phyloP scores from a whole-genome alignment of 1,140 invertebrate genomes.

The Drosophila triauraria region DNA sequence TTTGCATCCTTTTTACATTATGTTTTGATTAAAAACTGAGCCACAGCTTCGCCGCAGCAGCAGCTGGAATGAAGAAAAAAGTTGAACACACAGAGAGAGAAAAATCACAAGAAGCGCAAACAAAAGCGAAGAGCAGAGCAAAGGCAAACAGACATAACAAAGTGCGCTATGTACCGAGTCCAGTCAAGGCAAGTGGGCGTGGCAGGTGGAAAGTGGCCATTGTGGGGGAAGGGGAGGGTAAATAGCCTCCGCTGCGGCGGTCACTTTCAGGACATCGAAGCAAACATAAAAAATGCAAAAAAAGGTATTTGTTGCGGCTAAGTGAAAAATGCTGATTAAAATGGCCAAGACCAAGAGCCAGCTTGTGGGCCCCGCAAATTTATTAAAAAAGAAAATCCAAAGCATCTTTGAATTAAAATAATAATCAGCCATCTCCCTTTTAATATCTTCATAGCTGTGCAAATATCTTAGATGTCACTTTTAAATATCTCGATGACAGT shows the following conservation, averaged over 20 bases:
- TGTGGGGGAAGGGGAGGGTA: constrained; percentile 9
- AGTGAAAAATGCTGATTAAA: constrained; percentile 60
- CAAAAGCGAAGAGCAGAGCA: constrained; percentile 36
- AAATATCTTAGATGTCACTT: constrained; percentile 28
- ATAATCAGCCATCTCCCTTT: constrained; percentile 31
- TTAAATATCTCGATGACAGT: constrained; percentile 26
- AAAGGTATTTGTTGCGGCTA: constrained; percentile 27
- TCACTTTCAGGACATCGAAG: constrained; percentile 49
- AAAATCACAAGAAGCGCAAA: constrained; percentile 43
- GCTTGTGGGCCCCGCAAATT: constrained; percentile 18
- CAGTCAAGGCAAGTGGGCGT: constrained; percentile 28
- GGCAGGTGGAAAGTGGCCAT: constrained; percentile 7
- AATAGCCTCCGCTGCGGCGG: constrained; percentile 39
- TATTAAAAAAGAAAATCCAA: constrained; percentile 34
- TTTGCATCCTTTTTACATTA: constrained; percentile 63
- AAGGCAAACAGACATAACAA: constrained; percentile 50
- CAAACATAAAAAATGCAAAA: constrained; percentile 21
- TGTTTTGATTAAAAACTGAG: constrained; percentile 78
- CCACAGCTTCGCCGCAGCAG: constrained; percentile 40
- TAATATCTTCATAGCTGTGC: constrained; percentile 16
- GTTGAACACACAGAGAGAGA: constrained; percentile 29
- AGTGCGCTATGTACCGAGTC: constrained; percentile 39
- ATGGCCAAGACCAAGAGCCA: constrained; percentile 32
- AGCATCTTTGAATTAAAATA: constrained; percentile 2
- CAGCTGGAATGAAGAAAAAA: constrained; percentile 30